A percentile compares a stretch with the other conserved stretches of the same genome.
phyloP scores from a whole-genome alignment of 2,113 vertebrate species.

The Onychostruthus taczanowskii region DNA sequence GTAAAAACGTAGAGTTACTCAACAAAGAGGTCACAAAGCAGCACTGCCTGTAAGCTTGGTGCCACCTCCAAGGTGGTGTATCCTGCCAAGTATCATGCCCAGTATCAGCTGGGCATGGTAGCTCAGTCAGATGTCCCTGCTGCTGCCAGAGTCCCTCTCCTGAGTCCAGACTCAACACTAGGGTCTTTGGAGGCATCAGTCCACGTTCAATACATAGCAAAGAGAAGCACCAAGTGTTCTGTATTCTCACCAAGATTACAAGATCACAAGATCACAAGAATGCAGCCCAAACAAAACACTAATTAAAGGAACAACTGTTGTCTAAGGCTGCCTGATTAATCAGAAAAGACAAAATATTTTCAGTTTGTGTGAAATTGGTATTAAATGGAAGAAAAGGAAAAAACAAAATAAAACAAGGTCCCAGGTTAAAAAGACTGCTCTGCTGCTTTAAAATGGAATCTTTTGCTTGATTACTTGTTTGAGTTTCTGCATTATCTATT shows the following conservation, averaged over 20 bases:
- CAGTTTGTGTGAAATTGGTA: background rate
- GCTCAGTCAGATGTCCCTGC: background rate
- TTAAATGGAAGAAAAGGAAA: background rate
- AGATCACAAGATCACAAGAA: background rate
- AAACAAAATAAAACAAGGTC: background rate
- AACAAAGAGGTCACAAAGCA: background rate
- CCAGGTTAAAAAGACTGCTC: background rate
- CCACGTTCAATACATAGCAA: background rate
- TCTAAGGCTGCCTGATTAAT: background rate
- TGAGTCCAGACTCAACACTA: background rate
- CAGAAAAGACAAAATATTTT: background rate
- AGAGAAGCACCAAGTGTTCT: background rate
- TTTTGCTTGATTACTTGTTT: background rate
- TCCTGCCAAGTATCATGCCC: background rate
- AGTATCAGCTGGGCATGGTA: too few relatives aligned
- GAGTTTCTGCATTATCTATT: background rate
- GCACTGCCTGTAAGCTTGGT: rapidly evolving
- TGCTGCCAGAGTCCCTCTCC: background rate
- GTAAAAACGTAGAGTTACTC: background rate
- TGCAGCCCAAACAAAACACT: background rate
- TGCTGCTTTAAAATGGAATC: background rate
- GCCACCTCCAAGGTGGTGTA: background rate
- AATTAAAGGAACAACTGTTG: background rate
- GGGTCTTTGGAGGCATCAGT: background rate
- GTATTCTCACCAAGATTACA: background rate